Percentiles rank a stretch among this genome's conserved stretches.
Evolutionary conservation across 1,140 invertebrate genomes (phyloP).

Genomic region (Palaemon carinicauda): DNA sequence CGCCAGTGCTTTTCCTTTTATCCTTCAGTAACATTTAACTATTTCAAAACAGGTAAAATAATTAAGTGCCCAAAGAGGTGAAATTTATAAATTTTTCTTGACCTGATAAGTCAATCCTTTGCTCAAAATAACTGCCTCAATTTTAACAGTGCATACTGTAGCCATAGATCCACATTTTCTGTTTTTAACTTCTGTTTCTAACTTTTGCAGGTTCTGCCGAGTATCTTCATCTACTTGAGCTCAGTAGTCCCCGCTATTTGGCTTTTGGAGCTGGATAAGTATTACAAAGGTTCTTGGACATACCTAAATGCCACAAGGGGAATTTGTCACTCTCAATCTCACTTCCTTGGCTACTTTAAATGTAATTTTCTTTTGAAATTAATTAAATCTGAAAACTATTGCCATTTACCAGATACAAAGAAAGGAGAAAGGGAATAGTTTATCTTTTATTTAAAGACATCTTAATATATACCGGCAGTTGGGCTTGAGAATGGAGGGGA

Average conservation of each 20-base stretch:
- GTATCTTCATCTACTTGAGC: constrained; percentile 38
- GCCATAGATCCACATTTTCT: background rate
- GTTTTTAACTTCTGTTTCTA: too few relatives aligned
- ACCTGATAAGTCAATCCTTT: background rate
- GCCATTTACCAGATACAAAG: too few relatives aligned
- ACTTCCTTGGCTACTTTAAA: background rate
- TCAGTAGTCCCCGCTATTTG: constrained; percentile 70
- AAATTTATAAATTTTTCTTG: too few relatives aligned
- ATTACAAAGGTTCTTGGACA: constrained; percentile 69
- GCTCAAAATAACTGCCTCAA: background rate
- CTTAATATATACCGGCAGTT: background rate
- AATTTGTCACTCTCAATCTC: background rate
- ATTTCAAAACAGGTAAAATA: background rate
- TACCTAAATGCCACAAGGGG: background rate
- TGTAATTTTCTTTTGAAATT: constrained; percentile 39
- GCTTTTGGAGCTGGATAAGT: constrained; percentile 84
- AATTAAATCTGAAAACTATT: too few relatives aligned
- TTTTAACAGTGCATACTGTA: background rate
- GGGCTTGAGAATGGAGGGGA: constrained; percentile 62
- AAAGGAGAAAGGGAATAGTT: too few relatives aligned
- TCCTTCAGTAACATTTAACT: background rate
- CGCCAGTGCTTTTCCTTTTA: too few relatives aligned
- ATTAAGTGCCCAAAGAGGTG: background rate
- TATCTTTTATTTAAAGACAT: too few relatives aligned
- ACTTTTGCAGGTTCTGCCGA: constrained; percentile 37